A percentile compares a stretch with the other conserved stretches of the same genome.
Conservation (phyloP, 2,113 vertebrate species). For the Gambusia affinis region DNA sequence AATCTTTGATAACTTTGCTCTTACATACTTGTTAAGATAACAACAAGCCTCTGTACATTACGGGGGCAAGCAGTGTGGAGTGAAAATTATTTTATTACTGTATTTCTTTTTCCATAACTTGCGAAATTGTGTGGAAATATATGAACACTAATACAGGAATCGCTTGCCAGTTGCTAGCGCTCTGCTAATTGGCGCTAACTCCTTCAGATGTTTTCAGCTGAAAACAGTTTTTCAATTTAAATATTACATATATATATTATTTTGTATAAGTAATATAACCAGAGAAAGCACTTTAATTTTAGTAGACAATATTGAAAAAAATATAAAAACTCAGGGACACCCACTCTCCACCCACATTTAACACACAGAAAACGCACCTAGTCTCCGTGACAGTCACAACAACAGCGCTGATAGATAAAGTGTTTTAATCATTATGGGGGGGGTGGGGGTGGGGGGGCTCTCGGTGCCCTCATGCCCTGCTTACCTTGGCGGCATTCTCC, state of each 20-base stretch:
- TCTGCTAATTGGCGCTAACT: not conserved
- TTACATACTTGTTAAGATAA: not conserved
- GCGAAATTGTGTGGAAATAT: too few species aligned
- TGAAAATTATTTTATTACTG: too few species aligned
- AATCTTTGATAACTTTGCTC: not conserved
- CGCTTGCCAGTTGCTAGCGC: not conserved
- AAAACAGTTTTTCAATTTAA: not conserved
- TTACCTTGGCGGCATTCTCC: constrained; percentile 62
- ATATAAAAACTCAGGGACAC: not conserved
- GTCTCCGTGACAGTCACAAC: not conserved
- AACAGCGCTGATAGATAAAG: not conserved
- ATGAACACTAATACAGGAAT: too few species aligned
- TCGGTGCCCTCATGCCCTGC: not conserved
- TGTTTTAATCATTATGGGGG: not conserved
- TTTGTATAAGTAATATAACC: too few species aligned
- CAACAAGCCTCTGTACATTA: too few species aligned
- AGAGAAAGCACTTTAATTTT: not conserved
- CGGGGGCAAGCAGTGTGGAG: too few species aligned
- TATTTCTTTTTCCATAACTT: too few species aligned
- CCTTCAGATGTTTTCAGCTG: not conserved
- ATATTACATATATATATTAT: not conserved
- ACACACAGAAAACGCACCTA: not conserved
- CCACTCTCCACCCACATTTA: not conserved
- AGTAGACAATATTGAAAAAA: not conserved
- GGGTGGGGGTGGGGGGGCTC: not conserved